Base-by-base conservation (phyloP, 1,140 invertebrate species). In the Bombus breviceps region DNA sequence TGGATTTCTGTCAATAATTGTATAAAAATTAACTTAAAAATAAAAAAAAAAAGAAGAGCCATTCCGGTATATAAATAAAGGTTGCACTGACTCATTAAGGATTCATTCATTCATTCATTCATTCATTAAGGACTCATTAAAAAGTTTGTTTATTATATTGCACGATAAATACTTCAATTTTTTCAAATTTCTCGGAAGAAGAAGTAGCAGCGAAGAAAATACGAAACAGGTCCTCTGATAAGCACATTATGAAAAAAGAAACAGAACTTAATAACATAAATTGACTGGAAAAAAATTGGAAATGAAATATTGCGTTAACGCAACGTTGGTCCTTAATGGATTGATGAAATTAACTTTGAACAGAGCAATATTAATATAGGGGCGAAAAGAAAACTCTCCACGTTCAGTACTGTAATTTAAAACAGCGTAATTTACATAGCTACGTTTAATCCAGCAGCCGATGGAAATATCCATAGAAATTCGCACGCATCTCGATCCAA, bases 401-500 rank as follows among this genome's bases (percentile, higher is more conserved):
- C 2, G 10, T 78, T 43, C 32, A 39, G n/a, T 53, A 13, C 4
- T 22, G 25, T 28, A 39, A 64, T 77, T 76, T 39, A 59, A 76
- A 59, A 10, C 53, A 76, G 37, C 10, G 12, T 18, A 28, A 59
- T 59, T 76, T 39, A 13, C 74, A 39, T 59, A 39, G 53, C 39
- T 39, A 13, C 28, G 18, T 41, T 72, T 72, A 72, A 72, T 43
- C 28, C 39, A 15, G 18, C 39, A 18, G 15, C 32, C 32, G 15
- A 66, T 8, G 64, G 32, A 66, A 59, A 72, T 72, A 72, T 71
- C 43, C 43, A 57, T 73, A 69, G 43, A 76, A 37, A 34, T 12
- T 57, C 25, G 34, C 18, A 32, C 15, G 34, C 34, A 28, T 13
- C 13, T 25, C 74, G 78, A 81, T 72, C 57, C 41, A 41, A 64